phyloP scores from a whole-genome alignment of 2,797 vertebrate genomes.

The Meriones psammophilus region DNA sequence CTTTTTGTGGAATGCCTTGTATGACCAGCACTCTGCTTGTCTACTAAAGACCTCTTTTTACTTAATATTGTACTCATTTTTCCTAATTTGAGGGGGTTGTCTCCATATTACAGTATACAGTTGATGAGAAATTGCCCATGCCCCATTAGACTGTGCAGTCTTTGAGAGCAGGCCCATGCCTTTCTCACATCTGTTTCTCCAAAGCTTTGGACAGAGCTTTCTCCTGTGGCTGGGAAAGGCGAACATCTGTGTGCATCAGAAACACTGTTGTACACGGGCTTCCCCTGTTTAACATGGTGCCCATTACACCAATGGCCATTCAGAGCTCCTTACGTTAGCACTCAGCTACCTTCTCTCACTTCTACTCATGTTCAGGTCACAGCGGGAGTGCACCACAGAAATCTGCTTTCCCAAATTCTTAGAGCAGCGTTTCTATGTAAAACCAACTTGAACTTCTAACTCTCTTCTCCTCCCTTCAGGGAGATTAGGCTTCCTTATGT shows the following conservation, averaged over 20 bases:
- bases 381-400: neutral
- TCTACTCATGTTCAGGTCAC: neutral
- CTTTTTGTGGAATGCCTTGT: neutral
- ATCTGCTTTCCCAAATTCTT: slow-evolving; percentile 14
- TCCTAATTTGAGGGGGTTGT: slow-evolving; percentile 22
- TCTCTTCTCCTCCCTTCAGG: neutral
- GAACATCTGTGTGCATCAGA: neutral
- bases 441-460: neutral
- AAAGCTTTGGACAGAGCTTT: slow-evolving; percentile 63
- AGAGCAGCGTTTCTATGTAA: neutral
- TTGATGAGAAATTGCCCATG: slow-evolving; percentile 35
- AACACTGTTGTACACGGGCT: neutral
- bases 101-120: neutral
- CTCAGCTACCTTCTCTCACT: neutral
- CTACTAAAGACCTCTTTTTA: slow-evolving; percentile 20
- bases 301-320: neutral
- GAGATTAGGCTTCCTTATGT: neutral
- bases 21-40: neutral
- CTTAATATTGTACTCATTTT: slow-evolving; percentile 43
- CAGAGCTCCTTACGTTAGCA: neutral
- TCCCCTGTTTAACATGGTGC: neutral
- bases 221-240: neutral
- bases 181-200: slow-evolving; percentile 64
- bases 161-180: slow-evolving; percentile 55
- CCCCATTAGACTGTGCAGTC: slow-evolving; percentile 66